These are phyloP conservation scores for Wiebesia pumilae DNA, from an alignment of 1,140 invertebrate genomes.

Conservation along the genomic window DNA sequence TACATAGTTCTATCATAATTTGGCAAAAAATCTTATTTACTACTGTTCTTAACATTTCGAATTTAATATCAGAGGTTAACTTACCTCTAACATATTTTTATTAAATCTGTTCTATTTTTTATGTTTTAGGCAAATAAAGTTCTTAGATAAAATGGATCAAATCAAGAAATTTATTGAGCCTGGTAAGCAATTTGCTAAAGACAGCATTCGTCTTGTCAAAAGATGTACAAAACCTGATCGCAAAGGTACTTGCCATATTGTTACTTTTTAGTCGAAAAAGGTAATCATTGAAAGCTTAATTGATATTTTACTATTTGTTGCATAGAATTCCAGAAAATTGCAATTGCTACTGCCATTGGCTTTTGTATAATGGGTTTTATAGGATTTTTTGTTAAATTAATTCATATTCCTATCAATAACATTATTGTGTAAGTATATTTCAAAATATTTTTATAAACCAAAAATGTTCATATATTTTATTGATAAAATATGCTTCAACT, in stretches of 20 bases:
- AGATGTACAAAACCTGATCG: slow-evolving; percentile 99
- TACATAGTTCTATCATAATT: not conserved
- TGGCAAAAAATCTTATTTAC: not conserved
- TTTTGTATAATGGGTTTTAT: slow-evolving; percentile 99
- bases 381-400: slow-evolving; percentile 99
- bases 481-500: too few relatives aligned
- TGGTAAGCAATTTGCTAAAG: slow-evolving; percentile 96
- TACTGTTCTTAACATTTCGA: too few relatives aligned
- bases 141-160: slow-evolving; percentile 90
- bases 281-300: not conserved
- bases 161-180: slow-evolving; percentile 96
- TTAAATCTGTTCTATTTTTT: not conserved
- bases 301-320: slow-evolving; percentile 14
- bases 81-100: slow-evolving; percentile 46
- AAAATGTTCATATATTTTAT: too few relatives aligned
- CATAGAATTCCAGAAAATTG: slow-evolving; percentile 99
- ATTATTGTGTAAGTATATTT: slow-evolving; percentile 91
- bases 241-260: slow-evolving; percentile 83
- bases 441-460: not conserved
- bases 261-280: not conserved
- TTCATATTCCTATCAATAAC: slow-evolving; percentile 99
- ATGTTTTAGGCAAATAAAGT: slow-evolving; percentile 7
- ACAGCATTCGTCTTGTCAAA: slow-evolving; percentile 97
- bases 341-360: slow-evolving; percentile 98
- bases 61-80: slow-evolving; percentile 34